Evolutionary conservation across 2,113 vertebrate species (phyloP), one percentile per base, ranked within the genome.

Genomic region (Heteronetta atricapilla): DNA sequence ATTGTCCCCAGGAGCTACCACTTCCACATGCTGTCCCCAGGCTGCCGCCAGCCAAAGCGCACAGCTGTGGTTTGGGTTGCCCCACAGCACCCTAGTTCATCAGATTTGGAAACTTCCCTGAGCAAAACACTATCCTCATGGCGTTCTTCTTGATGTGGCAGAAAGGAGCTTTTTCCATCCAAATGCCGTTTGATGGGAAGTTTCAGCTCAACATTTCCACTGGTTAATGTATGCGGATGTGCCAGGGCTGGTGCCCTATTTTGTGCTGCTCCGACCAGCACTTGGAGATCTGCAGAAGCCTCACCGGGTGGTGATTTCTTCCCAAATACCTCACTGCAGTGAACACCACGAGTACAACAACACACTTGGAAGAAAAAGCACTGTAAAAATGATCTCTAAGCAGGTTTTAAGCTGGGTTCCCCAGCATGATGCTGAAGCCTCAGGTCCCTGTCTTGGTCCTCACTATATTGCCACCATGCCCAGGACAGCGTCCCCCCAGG

Each of bases 271-370:
- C 42, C 28, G 11, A n/a, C 19, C 22, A 56, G 36, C 15, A 34
- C 8, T 63, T 48, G 76, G 25, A 46, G 28, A 42, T 36, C 58
- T 77, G 44, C 63, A 86, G 38, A 79, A 56, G 21, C 38, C 44
- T 36, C 73, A 48, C n/a, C 20, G 19, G 44, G 1, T 4, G 56
- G 25, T 58, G 50, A 10, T 56, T 56, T 52, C 62, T 55, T 38
- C 20, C 55, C 42, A 22, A 8, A 13, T 55, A 2, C 10, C 29
- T 50, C 56, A 5, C 40, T 56, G 38, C 62, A 52, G 48, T 9
- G n/a, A 80, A 33, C 3, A 11, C 42, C 36, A 28, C 0, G 3
- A 72, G 52, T 11, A 14, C 36, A 0, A 0, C 50, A 69, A 34
- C 36, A 40, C 44, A n/a, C 11, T 44, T n/a, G 5, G 58, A 52